Conservation (phyloP, 2,888 invertebrate species). For the Dichetophora obliterata region DNA sequence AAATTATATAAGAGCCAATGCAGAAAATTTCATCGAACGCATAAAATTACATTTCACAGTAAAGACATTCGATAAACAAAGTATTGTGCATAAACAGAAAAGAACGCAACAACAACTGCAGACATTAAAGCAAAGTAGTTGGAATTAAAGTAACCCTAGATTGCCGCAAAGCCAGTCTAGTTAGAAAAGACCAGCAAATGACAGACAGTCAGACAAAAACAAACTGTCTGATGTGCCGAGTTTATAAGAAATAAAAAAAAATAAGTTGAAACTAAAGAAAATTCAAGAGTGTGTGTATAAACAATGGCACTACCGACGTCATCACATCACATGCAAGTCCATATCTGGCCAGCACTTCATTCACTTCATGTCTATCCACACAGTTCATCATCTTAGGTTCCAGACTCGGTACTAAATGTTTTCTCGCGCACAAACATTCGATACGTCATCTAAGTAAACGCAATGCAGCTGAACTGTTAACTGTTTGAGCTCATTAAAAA, state of each 20-base stretch:
- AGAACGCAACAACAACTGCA: constrained; percentile 1
- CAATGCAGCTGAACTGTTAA: constrained; percentile 37
- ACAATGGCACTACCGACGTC: constrained; percentile 8
- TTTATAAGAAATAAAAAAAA: constrained; percentile 11
- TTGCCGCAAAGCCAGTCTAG: neutral
- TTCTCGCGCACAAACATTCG: constrained; percentile 37
- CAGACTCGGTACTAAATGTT: constrained; percentile 5
- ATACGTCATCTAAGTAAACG: constrained; percentile 49
- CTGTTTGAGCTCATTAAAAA: constrained; percentile 51
- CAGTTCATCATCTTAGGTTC: neutral
- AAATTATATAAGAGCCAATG: neutral
- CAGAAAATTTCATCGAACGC: constrained; percentile 18
- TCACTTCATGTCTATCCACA: neutral
- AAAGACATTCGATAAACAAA: constrained; percentile 23
- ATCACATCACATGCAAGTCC: neutral
- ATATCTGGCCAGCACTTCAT: neutral
- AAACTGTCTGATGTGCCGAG: constrained; percentile 2
- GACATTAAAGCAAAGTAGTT: constrained; percentile 10
- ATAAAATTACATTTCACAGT: constrained; percentile 29
- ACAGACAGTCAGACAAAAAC: constrained; percentile 7
- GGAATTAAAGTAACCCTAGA: constrained; percentile 36
- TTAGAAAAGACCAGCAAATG: neutral
- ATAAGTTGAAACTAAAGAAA: constrained; percentile 8
- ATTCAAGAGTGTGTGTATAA: neutral
- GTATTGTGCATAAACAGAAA: neutral